These are phyloP conservation scores for Aelia acuminata DNA, from an alignment of 2,888 invertebrate species.

Conservation along the genomic window DNA sequence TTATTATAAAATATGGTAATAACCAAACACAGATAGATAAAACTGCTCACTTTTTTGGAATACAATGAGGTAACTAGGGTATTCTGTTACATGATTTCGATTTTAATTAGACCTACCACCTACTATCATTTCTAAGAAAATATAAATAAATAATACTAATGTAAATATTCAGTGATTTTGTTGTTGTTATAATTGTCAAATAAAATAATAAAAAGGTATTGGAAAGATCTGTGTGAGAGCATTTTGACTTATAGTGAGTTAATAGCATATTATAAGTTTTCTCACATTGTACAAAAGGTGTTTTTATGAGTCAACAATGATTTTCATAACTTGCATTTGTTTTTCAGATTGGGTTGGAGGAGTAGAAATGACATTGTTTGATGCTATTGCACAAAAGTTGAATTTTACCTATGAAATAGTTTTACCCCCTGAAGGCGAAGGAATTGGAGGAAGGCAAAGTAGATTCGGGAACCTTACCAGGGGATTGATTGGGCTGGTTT, in stretches of 20 bases:
- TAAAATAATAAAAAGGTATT: background rate
- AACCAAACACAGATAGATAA: too few species aligned
- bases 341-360: slow-evolving; percentile 37
- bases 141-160: too few species aligned
- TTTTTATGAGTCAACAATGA: background rate
- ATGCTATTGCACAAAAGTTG: slow-evolving; percentile 18
- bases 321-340: background rate
- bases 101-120: too few species aligned
- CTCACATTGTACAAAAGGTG: background rate
- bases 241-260: background rate
- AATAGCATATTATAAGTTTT: background rate
- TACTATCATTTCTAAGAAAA: too few species aligned
- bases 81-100: too few species aligned
- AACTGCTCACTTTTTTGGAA: too few species aligned
- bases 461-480: background rate
- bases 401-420: slow-evolving; percentile 37
- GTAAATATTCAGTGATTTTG: too few species aligned
- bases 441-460: background rate
- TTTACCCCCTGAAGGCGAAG: background rate
- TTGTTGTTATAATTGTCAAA: too few species aligned
- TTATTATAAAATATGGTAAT: too few species aligned
- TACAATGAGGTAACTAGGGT: too few species aligned
- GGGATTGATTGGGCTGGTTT: slow-evolving; percentile 23
- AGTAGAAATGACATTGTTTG: slow-evolving; percentile 51
- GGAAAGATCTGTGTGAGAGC: background rate